These are phyloP conservation scores for Neoitamus cyanurus DNA, from an alignment of 2,888 invertebrate genomes.

Conservation along the genomic window DNA sequence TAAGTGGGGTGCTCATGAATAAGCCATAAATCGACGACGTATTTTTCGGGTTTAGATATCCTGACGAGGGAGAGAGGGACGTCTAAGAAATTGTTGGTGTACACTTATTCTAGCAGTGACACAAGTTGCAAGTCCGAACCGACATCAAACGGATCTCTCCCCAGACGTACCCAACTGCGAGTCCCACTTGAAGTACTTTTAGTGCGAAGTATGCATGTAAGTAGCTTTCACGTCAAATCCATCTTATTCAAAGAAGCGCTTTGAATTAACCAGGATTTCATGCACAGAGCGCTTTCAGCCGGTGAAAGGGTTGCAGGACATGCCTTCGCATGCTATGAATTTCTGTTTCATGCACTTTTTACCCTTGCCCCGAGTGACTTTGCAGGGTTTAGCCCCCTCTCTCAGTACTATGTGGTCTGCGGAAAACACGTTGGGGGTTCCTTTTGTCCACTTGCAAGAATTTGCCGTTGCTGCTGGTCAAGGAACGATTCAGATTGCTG, in stretches of 20 bases:
- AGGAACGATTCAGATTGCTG: slow-evolving; percentile 16
- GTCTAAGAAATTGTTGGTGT: not conserved
- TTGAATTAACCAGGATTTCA: slow-evolving; percentile 35
- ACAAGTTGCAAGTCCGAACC: slow-evolving; percentile 5
- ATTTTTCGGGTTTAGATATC: slow-evolving; percentile 14
- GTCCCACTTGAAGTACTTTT: slow-evolving; percentile 16
- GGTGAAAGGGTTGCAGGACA: slow-evolving; percentile 25
- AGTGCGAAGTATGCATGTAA: slow-evolving; percentile 21
- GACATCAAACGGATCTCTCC: slow-evolving; percentile 41
- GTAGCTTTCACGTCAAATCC: slow-evolving; percentile 48
- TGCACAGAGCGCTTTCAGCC: not conserved
- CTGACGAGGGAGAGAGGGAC: not conserved
- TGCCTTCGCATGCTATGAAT: not conserved
- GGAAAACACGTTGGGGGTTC: not conserved
- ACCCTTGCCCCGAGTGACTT: not conserved
- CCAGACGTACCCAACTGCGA: not conserved
- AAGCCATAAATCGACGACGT: slow-evolving; percentile 44
- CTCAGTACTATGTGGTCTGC: not conserved
- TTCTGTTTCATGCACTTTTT: slow-evolving; percentile 10
- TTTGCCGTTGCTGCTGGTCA: slow-evolving; percentile 22
- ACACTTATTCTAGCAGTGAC: not conserved
- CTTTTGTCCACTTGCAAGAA: not conserved
- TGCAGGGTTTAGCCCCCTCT: slow-evolving; percentile 8
- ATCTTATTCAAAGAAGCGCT: slow-evolving; percentile 48
- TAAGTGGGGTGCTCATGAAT: slow-evolving; percentile 45